phyloP scores from a whole-genome alignment of 1,140 invertebrate species.

The Lepidostoma basale region DNA sequence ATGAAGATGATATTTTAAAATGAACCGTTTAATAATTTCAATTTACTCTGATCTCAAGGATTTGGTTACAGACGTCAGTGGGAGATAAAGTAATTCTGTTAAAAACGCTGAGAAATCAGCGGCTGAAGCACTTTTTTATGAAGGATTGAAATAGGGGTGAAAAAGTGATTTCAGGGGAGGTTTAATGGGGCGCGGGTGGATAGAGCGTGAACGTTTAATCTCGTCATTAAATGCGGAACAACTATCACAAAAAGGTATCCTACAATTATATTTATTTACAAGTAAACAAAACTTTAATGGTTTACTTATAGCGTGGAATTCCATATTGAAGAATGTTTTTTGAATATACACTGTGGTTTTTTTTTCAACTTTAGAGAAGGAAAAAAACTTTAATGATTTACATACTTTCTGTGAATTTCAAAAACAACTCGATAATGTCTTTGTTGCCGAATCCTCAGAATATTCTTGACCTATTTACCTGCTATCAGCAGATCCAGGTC shows the following conservation, averaged over 20 bases:
- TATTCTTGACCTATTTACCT: too few species aligned
- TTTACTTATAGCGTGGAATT: too few species aligned
- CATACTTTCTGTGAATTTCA: too few species aligned
- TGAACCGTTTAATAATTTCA: neutral
- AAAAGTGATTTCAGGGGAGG: slow-evolving; percentile 37
- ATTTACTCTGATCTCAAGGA: neutral
- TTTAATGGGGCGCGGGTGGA: slow-evolving; percentile 38
- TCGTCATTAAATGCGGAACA: slow-evolving; percentile 41
- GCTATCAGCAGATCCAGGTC: too few species aligned
- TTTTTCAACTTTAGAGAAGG: too few species aligned
- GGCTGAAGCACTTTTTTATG: slow-evolving; percentile 35
- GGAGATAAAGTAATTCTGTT: slow-evolving; percentile 27
- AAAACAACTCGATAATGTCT: too few species aligned
- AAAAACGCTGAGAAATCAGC: slow-evolving; percentile 41
- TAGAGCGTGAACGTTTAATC: slow-evolving; percentile 45
- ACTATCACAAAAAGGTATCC: neutral
- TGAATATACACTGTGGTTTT: too few species aligned
- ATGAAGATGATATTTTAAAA: neutral
- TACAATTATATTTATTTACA: too few species aligned
- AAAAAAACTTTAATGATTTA: too few species aligned
- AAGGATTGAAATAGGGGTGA: slow-evolving; percentile 45
- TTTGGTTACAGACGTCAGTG: slow-evolving; percentile 12
- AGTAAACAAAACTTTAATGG: too few species aligned
- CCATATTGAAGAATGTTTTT: too few species aligned
- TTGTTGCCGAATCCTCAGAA: too few species aligned